Conservation (phyloP, 1,140 invertebrate species). For the Ceratina calcarata region DNA sequence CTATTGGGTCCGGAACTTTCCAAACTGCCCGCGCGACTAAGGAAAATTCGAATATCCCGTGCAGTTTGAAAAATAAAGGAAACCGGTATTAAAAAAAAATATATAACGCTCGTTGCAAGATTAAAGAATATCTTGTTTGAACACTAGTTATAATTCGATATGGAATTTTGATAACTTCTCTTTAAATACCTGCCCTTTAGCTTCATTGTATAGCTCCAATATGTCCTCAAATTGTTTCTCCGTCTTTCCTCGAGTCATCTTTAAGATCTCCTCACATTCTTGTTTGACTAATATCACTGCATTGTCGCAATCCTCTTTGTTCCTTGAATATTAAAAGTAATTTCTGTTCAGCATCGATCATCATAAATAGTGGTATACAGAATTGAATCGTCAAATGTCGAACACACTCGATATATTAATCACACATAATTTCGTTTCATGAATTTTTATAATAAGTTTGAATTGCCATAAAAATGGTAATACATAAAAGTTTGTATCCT, state of each 20-base stretch:
- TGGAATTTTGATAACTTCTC: background rate
- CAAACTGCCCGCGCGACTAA: background rate
- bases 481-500: too few species aligned
- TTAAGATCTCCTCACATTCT: conserved; percentile 65
- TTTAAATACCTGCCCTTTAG: conserved; percentile 53
- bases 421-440: too few species aligned
- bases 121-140: too few species aligned
- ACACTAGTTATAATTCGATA: too few species aligned
- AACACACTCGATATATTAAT: too few species aligned
- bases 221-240: conserved; percentile 67
- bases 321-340: conserved; percentile 43
- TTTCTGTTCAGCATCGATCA: background rate
- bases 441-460: too few species aligned
- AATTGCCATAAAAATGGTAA: too few species aligned
- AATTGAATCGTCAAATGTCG: background rate
- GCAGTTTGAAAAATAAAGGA: background rate
- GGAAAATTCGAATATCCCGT: conserved; percentile 14
- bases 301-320: conserved; percentile 50
- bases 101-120: too few species aligned
- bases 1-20: conserved; percentile 35
- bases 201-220: conserved; percentile 58
- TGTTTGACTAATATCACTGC: conserved; percentile 57
- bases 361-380: background rate
- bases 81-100: background rate
- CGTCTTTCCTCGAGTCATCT: conserved; percentile 57